A percentile compares a stretch with the other conserved stretches of the same genome.
Conservation (phyloP, 2,797 vertebrate genomes). For the Taeniopygia guttata region DNA sequence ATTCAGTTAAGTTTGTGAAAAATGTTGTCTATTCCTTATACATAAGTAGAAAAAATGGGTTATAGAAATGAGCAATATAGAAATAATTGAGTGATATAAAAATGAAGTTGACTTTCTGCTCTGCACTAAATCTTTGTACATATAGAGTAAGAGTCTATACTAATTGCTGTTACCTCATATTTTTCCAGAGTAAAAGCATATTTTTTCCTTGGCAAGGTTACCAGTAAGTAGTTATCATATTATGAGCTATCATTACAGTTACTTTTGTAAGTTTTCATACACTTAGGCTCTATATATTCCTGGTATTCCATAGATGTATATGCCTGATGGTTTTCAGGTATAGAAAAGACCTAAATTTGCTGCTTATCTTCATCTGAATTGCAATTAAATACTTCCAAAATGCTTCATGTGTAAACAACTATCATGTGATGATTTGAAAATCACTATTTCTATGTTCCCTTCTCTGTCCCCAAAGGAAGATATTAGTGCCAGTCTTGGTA, state of each 20-base stretch:
- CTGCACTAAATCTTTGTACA: neutral
- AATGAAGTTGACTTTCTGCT: neutral
- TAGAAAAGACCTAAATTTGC: neutral
- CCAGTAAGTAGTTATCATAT: neutral
- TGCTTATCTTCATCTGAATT: neutral
- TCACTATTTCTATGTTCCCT: neutral
- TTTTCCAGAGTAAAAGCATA: neutral
- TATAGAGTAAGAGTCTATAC: neutral
- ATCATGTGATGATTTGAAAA: neutral
- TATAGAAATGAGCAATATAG: neutral
- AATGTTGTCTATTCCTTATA: neutral
- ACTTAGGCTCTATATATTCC: neutral
- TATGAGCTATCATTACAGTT: neutral
- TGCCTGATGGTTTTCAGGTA: neutral
- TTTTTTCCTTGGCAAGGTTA: neutral
- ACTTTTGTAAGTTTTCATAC: neutral
- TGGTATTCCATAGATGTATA: neutral
- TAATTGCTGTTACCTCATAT: neutral
- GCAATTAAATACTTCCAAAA: neutral
- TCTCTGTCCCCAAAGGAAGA: slow-evolving; percentile 71
- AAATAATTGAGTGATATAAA: neutral
- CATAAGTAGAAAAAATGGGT: neutral
- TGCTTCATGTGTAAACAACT: neutral
- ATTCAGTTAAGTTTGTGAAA: neutral
- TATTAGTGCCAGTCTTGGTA: slow-evolving; percentile 69